These are phyloP conservation scores for Bubo blakistoni DNA, from an alignment of 2,113 vertebrate species.

Conservation along the genomic window DNA sequence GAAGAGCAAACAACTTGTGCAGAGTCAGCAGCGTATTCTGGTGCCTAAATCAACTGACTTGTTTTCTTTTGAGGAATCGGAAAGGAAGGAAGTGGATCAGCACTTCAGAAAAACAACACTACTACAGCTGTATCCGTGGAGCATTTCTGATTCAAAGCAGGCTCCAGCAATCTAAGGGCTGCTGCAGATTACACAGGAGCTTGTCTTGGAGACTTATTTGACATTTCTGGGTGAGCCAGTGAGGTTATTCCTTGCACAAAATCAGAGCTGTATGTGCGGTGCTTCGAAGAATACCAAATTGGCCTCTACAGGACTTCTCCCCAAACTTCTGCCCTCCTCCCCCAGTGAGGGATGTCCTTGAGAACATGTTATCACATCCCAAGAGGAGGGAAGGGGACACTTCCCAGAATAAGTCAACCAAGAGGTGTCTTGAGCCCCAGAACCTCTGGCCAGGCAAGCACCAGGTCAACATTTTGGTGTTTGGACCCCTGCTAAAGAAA, in stretches of 20 bases:
- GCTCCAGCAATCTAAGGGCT: not conserved
- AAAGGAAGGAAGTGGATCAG: not conserved
- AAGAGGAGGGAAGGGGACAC: not conserved
- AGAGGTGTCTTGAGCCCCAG: not conserved
- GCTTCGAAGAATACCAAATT: not conserved
- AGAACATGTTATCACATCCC: not conserved
- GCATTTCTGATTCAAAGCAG: not conserved
- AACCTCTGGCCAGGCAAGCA: not conserved
- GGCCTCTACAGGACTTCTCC: not conserved
- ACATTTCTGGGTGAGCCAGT: not conserved
- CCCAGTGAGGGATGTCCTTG: not conserved
- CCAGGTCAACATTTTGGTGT: not conserved
- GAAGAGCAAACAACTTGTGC: not conserved
- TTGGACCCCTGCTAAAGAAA: not conserved
- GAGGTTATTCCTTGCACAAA: not conserved
- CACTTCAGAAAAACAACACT: not conserved
- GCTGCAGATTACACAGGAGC: not conserved
- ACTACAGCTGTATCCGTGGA: not conserved
- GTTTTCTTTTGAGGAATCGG: conserved; percentile 23
- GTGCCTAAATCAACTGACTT: not conserved
- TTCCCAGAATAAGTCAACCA: not conserved
- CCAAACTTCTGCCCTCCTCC: not conserved
- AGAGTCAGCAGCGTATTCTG: not conserved
- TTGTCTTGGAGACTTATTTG: not conserved
- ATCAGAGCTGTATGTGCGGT: not conserved